phyloP scores from a whole-genome alignment of 2,113 vertebrate species.

The Phalacrocorax aristotelis region DNA sequence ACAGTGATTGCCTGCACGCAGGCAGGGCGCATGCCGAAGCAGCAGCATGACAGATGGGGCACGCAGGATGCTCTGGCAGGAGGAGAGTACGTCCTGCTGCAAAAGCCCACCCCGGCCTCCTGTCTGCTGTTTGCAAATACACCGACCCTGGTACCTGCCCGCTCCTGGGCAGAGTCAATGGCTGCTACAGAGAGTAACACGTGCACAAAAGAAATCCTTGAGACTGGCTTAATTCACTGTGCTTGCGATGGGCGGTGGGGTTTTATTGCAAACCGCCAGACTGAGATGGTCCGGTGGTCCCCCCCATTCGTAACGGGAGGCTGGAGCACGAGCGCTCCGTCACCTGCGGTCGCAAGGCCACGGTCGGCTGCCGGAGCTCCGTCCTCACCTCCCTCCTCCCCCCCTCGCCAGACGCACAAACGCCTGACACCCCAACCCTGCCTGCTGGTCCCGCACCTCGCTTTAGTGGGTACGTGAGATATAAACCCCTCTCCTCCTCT shows the following conservation, averaged over 20 bases:
- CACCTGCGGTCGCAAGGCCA: rapidly evolving
- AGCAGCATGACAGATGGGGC: not conserved
- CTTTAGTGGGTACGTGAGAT: not conserved
- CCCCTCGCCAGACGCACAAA: not conserved
- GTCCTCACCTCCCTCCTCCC: not conserved
- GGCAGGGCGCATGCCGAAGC: not conserved
- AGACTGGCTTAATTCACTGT: not conserved
- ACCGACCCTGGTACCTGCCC: rapidly evolving
- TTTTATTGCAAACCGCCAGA: not conserved
- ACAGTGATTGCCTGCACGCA: not conserved
- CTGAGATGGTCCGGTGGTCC: not conserved
- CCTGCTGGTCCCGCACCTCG: not conserved
- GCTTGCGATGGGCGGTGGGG: rapidly evolving
- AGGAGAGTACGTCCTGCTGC: not conserved
- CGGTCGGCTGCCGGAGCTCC: rapidly evolving
- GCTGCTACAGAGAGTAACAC: rapidly evolving
- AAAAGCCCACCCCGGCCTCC: not conserved
- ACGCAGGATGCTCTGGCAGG: not conserved
- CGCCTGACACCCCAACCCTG: rapidly evolving
- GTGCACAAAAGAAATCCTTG: rapidly evolving
- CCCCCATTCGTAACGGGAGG: not conserved
- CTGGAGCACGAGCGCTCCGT: not conserved
- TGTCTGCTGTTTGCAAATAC: not conserved
- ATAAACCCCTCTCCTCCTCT: not conserved
- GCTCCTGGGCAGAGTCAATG: rapidly evolving